Evolutionary conservation across 2,888 invertebrate genomes (phyloP).

Genomic region (Spilosoma lubricipeda): DNA sequence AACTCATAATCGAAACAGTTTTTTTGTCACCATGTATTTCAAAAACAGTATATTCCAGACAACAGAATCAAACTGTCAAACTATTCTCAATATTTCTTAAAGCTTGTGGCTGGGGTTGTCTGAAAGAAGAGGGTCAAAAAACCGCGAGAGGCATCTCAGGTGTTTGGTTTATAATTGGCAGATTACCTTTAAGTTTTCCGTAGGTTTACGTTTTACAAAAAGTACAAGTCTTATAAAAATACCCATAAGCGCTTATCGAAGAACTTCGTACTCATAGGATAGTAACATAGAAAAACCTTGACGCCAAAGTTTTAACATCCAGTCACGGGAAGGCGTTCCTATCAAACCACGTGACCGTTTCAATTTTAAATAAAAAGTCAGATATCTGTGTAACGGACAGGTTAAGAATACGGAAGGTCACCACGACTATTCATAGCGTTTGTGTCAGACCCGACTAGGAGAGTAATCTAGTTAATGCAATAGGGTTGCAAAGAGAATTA

Average conservation of each 20-base stretch:
- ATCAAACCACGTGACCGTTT: neutral
- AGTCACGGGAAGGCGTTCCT: neutral
- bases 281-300: too few species aligned
- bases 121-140: neutral
- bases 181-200: neutral
- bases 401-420: too few species aligned
- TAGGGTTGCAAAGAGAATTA: too few species aligned
- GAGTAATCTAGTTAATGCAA: too few species aligned
- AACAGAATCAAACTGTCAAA: neutral
- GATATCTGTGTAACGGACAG: too few species aligned
- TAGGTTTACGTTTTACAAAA: neutral
- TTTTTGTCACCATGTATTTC: neutral
- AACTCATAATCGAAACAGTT: neutral
- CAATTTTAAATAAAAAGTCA: neutral
- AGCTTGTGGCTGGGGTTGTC: neutral
- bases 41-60: neutral
- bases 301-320: too few species aligned
- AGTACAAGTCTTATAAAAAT: neutral
- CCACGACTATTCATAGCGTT: too few species aligned
- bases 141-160: neutral
- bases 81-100: neutral
- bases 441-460: too few species aligned
- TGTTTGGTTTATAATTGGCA: neutral
- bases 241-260: neutral
- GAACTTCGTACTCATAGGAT: neutral